Conservation (phyloP, 2,888 invertebrate genomes). For the Eristalinus sepulchralis region DNA sequence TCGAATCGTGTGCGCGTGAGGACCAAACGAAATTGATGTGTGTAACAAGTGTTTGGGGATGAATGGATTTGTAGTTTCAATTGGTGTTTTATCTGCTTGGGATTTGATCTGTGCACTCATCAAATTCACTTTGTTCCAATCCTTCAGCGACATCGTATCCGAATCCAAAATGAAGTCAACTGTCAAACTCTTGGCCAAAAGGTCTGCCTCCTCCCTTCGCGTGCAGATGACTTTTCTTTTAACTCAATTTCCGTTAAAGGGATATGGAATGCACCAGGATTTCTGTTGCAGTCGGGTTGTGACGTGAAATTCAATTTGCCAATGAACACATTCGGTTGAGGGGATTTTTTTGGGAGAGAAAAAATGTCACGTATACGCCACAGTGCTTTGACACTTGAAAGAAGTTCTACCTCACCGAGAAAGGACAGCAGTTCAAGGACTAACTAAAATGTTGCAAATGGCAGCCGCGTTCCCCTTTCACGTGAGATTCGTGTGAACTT, state of each 20-base stretch:
- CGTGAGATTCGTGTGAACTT: background rate
- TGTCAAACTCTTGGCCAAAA: background rate
- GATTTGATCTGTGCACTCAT: background rate
- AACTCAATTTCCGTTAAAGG: background rate
- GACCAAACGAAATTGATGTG: background rate
- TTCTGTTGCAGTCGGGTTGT: background rate
- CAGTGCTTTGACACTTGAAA: background rate
- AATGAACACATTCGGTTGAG: background rate
- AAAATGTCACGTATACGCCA: background rate
- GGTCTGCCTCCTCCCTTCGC: background rate
- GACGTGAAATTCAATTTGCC: background rate
- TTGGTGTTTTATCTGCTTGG: background rate
- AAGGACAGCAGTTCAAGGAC: background rate
- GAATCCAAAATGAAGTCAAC: background rate
- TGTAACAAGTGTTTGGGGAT: background rate
- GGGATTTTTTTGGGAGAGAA: background rate
- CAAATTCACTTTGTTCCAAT: background rate
- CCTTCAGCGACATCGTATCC: too few species aligned
- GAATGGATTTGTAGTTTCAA: background rate
- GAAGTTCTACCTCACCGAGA: background rate
- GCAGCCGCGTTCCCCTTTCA: background rate
- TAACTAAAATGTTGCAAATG: background rate
- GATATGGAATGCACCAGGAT: background rate
- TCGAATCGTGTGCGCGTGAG: background rate
- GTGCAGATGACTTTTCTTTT: background rate